phyloP scores from a whole-genome alignment of 1,140 invertebrate genomes.

The Euwallacea similis region DNA sequence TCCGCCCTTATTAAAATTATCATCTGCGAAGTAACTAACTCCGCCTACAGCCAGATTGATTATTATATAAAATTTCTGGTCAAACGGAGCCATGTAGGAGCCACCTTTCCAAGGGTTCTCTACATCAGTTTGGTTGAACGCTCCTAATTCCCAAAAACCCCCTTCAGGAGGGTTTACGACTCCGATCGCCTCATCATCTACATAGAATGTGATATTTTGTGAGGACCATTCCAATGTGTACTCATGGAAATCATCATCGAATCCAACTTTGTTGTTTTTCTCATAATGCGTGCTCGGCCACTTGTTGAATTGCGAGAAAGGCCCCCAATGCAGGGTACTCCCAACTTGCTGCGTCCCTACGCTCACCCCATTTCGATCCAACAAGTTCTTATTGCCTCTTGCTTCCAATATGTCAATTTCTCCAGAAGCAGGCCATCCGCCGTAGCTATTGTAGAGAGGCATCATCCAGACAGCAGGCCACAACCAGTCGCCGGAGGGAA shows the following conservation, averaged over 20 bases:
- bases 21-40: constrained; percentile 46
- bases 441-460: constrained; percentile 61
- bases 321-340: constrained; percentile 67
- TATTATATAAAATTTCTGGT: constrained; percentile 67
- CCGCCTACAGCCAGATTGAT: constrained; percentile 58
- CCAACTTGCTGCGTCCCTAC: constrained; percentile 62
- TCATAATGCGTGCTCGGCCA: constrained; percentile 58
- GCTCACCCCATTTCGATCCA: constrained; percentile 54
- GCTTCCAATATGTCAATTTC: constrained; percentile 63
- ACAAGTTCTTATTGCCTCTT: constrained; percentile 60
- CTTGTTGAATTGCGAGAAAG: constrained; percentile 58
- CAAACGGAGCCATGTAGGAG: constrained; percentile 60
- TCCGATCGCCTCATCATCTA: constrained; percentile 43
- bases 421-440: constrained; percentile 60
- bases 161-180: constrained; percentile 31
- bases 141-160: constrained; percentile 43
- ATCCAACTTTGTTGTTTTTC: constrained; percentile 55
- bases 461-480: constrained; percentile 70
- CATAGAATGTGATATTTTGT: constrained; percentile 37
- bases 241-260: constrained; percentile 55
- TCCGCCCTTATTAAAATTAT: constrained; percentile 41
- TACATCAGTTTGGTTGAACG: constrained; percentile 12
- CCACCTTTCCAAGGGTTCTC: constrained; percentile 53
- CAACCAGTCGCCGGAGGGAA: constrained; percentile 74
- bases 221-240: constrained; percentile 59